These are phyloP conservation scores for Hyperoodon ampullatus DNA, from an alignment of 2,113 vertebrate species.

Conservation along the genomic window DNA sequence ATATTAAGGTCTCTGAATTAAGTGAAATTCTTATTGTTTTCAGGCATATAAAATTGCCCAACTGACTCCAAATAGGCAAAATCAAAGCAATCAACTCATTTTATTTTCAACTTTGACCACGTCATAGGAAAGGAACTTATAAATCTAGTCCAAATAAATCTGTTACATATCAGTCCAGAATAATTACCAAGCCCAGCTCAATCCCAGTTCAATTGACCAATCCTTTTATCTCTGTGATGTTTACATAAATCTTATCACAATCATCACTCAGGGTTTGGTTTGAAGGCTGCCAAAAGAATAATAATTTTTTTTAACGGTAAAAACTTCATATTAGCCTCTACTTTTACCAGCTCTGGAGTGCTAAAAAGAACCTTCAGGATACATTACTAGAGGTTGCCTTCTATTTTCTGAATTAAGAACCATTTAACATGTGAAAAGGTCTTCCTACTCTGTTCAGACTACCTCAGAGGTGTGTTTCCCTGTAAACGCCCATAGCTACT, in stretches of 20 bases:
- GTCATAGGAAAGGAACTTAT: conserved; percentile 68
- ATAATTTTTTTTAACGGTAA: background rate
- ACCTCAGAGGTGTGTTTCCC: background rate
- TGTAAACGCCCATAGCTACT: background rate
- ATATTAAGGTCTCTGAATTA: background rate
- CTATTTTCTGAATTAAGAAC: background rate
- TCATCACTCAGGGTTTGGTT: conserved; percentile 29
- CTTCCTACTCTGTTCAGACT: background rate
- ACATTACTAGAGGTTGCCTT: background rate
- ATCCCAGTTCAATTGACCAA: conserved; percentile 41
- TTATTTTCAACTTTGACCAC: conserved; percentile 44
- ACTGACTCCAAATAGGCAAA: conserved; percentile 48
- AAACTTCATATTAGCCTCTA: background rate
- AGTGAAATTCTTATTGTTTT: conserved; percentile 64
- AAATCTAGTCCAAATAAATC: conserved; percentile 68
- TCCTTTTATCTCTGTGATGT: conserved; percentile 63
- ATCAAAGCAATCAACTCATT: conserved; percentile 59
- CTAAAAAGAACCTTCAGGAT: background rate
- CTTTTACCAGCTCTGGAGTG: background rate
- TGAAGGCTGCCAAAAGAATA: background rate
- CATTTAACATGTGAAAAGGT: background rate
- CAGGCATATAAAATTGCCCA: conserved; percentile 44
- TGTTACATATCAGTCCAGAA: conserved; percentile 63
- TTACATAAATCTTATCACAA: conserved; percentile 66
- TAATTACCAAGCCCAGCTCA: conserved; percentile 54